Evolutionary conservation across 1,140 invertebrate species (phyloP).

Genomic region (Bilobella aurantiaca): DNA sequence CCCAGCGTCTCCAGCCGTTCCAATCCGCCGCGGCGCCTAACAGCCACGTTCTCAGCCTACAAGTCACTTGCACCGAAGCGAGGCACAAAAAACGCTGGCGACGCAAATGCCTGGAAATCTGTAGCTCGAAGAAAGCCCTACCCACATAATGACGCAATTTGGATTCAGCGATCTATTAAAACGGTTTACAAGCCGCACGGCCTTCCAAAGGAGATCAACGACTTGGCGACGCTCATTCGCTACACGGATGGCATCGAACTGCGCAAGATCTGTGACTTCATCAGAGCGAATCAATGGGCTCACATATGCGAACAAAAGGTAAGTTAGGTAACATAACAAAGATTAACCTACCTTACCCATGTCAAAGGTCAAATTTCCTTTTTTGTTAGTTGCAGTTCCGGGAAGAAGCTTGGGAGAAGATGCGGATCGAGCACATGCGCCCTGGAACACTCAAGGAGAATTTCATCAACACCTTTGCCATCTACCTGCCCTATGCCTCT

Average conservation of each 20-base stretch:
- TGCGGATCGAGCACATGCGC: background rate
- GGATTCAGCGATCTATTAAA: background rate
- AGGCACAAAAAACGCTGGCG: too few species aligned
- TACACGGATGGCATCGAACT: conserved; percentile 10
- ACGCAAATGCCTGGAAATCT: too few species aligned
- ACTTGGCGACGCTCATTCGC: background rate
- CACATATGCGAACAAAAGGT: conserved; percentile 9
- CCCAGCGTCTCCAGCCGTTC: too few species aligned
- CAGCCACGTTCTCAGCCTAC: background rate
- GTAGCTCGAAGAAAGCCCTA: background rate
- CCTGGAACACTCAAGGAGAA: background rate
- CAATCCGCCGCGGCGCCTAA: too few species aligned
- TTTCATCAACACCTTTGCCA: background rate
- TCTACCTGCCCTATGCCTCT: background rate
- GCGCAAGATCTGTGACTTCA: conserved; percentile 11
- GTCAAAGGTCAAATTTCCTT: too few species aligned
- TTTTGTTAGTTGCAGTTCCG: background rate
- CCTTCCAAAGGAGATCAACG: conserved; percentile 5
- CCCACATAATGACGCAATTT: background rate
- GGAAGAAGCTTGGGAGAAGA: background rate
- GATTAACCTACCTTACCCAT: too few species aligned
- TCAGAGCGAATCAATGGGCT: conserved; percentile 11
- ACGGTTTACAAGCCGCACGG: conserved; percentile 3
- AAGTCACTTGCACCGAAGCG: too few species aligned
- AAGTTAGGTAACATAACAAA: too few species aligned